Percentiles rank a stretch among this genome's conserved stretches.
Evolutionary conservation across 2,113 vertebrate genomes (phyloP).

Genomic region (Nematolebias whitei): DNA sequence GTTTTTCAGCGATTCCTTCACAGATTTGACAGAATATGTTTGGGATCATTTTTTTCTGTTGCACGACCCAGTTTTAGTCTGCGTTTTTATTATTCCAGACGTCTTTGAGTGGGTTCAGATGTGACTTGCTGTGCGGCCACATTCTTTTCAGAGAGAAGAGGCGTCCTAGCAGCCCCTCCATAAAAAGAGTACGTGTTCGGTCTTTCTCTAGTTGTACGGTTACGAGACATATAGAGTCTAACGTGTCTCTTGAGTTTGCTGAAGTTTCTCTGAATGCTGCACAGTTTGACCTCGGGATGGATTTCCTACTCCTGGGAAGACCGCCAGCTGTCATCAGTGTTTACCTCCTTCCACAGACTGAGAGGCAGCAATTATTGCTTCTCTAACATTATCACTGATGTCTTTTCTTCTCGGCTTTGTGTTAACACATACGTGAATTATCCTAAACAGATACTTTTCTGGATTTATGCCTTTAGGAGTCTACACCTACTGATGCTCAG

Average conservation of each 20-base stretch:
- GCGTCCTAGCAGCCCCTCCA: not conserved
- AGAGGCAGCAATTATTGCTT: not conserved
- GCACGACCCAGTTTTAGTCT: too few species aligned
- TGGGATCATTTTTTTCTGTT: too few species aligned
- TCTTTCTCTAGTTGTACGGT: not conserved
- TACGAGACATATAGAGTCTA: not conserved
- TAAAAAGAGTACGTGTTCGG: not conserved
- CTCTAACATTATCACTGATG: not conserved
- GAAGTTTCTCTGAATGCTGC: not conserved
- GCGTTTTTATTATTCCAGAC: too few species aligned
- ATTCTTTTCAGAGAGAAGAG: too few species aligned
- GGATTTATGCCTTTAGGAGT: not conserved
- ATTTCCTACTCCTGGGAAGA: not conserved
- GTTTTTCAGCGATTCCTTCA: too few species aligned
- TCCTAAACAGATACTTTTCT: not conserved
- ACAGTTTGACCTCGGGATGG: not conserved
- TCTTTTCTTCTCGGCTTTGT: not conserved
- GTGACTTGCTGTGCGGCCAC: not conserved
- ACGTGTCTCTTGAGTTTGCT: not conserved
- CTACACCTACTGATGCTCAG: too few species aligned
- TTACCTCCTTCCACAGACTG: conserved; percentile 4
- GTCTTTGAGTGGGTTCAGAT: not conserved
- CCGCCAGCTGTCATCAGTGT: not conserved
- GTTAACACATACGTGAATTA: not conserved
- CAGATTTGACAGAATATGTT: too few species aligned